A percentile compares a stretch with the other conserved stretches of the same genome.
Evolutionary conservation across 1,140 invertebrate species (phyloP).

Genomic region (Drosophila miranda): DNA sequence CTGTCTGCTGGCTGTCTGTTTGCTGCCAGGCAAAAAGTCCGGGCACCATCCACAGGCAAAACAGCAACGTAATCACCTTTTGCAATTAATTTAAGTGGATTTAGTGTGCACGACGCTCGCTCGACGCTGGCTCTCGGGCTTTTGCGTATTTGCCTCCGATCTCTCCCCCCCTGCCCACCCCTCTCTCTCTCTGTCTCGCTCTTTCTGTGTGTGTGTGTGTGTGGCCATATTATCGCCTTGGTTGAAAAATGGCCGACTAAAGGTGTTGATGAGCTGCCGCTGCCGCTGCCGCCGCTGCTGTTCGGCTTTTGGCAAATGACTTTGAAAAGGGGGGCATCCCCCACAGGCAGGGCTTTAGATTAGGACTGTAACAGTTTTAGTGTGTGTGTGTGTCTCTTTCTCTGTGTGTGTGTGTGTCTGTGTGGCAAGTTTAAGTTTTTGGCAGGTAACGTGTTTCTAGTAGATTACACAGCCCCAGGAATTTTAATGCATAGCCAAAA

Average conservation of each 20-base stretch:
- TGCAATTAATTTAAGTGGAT: constrained; percentile 82
- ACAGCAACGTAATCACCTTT: constrained; percentile 82
- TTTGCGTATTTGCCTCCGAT: constrained; percentile 66
- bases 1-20: constrained; percentile 71
- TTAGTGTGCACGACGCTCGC: constrained; percentile 59
- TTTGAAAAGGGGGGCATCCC: constrained; percentile 49
- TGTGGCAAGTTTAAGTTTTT: constrained; percentile 8
- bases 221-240: constrained; percentile 46
- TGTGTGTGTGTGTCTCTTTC: constrained; percentile 2
- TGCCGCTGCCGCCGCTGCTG: constrained; percentile 10
- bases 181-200: neutral
- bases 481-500: constrained; percentile 48
- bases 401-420: constrained; percentile 9
- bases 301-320: constrained; percentile 67
- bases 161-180: neutral
- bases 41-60: constrained; percentile 57
- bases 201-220: neutral
- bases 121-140: constrained; percentile 33
- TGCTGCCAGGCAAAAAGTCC: constrained; percentile 57
- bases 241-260: constrained; percentile 73
- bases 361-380: constrained; percentile 31
- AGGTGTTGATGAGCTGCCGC: constrained; percentile 78
- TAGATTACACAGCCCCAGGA: constrained; percentile 44
- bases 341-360: constrained; percentile 29
- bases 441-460: constrained; percentile 25